A percentile compares a stretch with the other conserved stretches of the same genome.
Evolutionary conservation across 2,113 vertebrate species (phyloP).

Genomic region (Siniperca chuatsi): DNA sequence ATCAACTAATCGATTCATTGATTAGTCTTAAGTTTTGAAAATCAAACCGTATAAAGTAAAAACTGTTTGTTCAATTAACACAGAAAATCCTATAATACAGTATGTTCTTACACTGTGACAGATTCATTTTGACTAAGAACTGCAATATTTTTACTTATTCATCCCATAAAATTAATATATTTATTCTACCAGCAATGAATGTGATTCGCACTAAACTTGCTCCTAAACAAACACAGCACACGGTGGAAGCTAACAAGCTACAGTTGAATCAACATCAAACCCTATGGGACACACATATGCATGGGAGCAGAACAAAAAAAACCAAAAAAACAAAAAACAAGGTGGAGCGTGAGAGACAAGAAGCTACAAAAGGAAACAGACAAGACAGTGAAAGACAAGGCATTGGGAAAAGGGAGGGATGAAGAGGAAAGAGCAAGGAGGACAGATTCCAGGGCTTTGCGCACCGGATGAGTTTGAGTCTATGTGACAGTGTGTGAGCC

Average conservation of each 20-base stretch:
- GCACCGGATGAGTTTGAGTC: constrained; percentile 70
- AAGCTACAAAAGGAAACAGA: constrained; percentile 65
- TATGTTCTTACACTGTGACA: background rate
- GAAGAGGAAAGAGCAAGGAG: constrained; percentile 52
- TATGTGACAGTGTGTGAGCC: constrained; percentile 75
- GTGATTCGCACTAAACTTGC: background rate
- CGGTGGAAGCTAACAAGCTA: constrained; percentile 27
- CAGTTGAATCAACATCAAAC: constrained; percentile 32
- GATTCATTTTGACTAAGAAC: background rate
- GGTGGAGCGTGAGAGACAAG: constrained; percentile 42
- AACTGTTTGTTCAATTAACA: background rate
- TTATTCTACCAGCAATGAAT: background rate
- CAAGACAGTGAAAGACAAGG: constrained; percentile 62
- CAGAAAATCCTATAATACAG: background rate
- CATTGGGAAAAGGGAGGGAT: constrained; percentile 45
- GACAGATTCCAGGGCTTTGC: constrained; percentile 76
- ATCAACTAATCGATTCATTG: background rate
- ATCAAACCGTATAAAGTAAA: background rate
- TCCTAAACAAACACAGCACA: constrained; percentile 1
- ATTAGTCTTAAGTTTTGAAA: background rate
- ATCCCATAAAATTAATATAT: background rate
- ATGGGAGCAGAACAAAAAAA: background rate
- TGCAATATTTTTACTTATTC: background rate
- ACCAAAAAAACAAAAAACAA: background rate
- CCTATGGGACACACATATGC: constrained; percentile 32